Conservation (phyloP, 2,113 vertebrate genomes). For the Henicopernis longicauda region DNA sequence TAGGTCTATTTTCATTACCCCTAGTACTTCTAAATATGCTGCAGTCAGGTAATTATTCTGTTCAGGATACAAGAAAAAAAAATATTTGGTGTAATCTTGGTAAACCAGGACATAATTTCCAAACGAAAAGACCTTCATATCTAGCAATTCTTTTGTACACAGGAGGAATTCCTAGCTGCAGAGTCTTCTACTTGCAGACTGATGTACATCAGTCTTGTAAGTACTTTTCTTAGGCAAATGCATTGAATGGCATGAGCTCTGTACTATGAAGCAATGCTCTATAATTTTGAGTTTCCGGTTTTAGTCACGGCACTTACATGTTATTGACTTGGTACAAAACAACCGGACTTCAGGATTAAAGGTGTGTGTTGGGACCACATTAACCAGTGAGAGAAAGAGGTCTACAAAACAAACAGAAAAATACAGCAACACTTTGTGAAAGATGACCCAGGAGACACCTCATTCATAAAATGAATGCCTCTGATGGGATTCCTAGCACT, state of each 20-base stretch:
- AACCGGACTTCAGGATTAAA: not conserved
- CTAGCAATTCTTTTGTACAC: not conserved
- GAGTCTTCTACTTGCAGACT: not conserved
- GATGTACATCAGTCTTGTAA: not conserved
- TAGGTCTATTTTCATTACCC: not conserved
- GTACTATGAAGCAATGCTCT: not conserved
- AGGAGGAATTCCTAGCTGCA: not conserved
- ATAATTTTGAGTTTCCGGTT: not conserved
- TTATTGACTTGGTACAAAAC: not conserved
- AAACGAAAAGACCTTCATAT: not conserved
- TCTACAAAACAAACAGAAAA: not conserved
- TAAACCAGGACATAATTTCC: not conserved
- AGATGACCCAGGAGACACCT: not conserved
- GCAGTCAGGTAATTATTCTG: not conserved
- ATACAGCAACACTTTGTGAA: not conserved
- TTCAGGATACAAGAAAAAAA: not conserved
- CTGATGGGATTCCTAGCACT: not conserved
- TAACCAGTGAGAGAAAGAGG: not conserved
- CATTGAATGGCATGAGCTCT: not conserved
- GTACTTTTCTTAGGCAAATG: not conserved
- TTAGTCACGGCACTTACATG: not conserved
- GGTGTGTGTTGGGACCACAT: not conserved
- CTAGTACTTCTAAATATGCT: not conserved
- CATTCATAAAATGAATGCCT: not conserved
- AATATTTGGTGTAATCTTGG: not conserved